These are phyloP conservation scores for Epistrophe grossulariae DNA, from an alignment of 2,888 invertebrate species.

Conservation along the genomic window DNA sequence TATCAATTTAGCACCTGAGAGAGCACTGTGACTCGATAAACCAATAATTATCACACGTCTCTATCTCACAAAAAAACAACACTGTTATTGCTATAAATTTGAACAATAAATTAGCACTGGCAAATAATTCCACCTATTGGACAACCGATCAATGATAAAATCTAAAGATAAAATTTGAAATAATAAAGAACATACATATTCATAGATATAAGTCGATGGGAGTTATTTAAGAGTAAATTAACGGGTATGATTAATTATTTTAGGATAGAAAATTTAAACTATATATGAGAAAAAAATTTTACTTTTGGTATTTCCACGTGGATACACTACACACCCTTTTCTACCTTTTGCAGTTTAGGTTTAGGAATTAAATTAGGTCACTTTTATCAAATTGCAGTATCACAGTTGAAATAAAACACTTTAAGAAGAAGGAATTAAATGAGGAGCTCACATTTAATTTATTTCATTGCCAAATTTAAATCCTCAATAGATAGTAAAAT, in stretches of 20 bases:
- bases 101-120: slow-evolving; percentile 62
- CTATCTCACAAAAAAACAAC: slow-evolving; percentile 41
- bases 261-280: background rate
- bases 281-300: background rate
- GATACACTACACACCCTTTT: background rate
- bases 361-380: background rate
- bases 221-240: background rate
- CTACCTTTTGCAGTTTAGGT: background rate
- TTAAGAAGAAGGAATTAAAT: background rate
- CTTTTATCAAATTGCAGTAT: background rate
- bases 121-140: slow-evolving; percentile 62
- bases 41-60: slow-evolving; percentile 59
- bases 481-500: background rate
- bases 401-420: background rate
- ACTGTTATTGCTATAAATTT: slow-evolving; percentile 50
- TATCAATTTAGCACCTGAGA: slow-evolving; percentile 65
- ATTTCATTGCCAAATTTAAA: background rate
- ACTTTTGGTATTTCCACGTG: slow-evolving; percentile 6
- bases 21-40: slow-evolving; percentile 54
- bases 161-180: slow-evolving; percentile 35
- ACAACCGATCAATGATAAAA: slow-evolving; percentile 55
- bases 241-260: background rate
- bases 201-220: background rate
- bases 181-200: background rate
- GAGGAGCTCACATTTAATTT: background rate